Conservation (phyloP, 2,113 vertebrate genomes). For the Ammodytes dubius region DNA sequence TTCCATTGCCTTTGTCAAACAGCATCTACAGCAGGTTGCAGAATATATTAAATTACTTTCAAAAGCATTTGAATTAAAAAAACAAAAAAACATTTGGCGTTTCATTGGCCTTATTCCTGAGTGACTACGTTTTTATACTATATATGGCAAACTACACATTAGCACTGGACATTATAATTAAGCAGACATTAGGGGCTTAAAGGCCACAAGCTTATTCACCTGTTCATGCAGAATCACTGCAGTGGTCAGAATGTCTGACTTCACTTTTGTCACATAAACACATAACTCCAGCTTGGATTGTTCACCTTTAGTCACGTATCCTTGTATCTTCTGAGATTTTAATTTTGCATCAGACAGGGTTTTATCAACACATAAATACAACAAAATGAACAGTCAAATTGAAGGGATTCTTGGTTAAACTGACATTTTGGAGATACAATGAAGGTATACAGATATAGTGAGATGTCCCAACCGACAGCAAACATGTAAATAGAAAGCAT, state of each 20-base stretch:
- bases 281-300: background rate
- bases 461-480: background rate
- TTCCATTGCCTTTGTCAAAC: slow-evolving; percentile 4
- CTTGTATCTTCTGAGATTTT: background rate
- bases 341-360: background rate
- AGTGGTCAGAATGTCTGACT: background rate
- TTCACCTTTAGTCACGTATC: background rate
- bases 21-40: slow-evolving; percentile 15
- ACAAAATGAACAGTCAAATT: background rate
- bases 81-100: slow-evolving; percentile 18
- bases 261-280: background rate
- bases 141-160: slow-evolving; percentile 7
- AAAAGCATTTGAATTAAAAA: background rate
- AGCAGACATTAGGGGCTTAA: slow-evolving; percentile 2
- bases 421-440: background rate
- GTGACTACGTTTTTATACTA: slow-evolving; percentile 33
- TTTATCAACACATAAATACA: background rate
- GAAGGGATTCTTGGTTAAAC: background rate
- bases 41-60: slow-evolving; percentile 24
- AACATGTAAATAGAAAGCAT: background rate
- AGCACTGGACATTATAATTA: background rate
- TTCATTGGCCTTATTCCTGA: slow-evolving; percentile 56
- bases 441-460: no score
- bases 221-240: slow-evolving; percentile 14
- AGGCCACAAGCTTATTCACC: slow-evolving; percentile 48